Evolutionary conservation across 2,113 vertebrate genomes (phyloP).

Genomic region (Ageneiosus marmoratus): DNA sequence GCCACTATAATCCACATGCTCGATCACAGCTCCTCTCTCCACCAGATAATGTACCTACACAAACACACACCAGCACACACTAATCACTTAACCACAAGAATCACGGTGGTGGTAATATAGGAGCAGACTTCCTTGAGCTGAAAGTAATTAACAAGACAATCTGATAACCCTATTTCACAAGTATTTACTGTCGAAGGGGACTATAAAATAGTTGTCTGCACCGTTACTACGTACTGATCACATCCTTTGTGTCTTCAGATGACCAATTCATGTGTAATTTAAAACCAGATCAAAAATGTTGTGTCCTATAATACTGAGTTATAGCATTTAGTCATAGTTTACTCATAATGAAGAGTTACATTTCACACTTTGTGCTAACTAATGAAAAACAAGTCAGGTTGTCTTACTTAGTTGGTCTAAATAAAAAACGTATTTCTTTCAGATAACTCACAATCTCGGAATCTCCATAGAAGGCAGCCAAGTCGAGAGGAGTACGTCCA

Average conservation of each 20-base stretch:
- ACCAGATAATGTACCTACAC: conserved; percentile 92
- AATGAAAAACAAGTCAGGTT: not conserved
- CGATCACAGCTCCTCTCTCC: conserved; percentile 93
- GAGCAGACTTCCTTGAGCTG: not conserved
- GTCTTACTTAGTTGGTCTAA: not conserved
- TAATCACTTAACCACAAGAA: not conserved
- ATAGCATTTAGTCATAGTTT: not conserved
- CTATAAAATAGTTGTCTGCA: not conserved
- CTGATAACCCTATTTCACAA: not conserved
- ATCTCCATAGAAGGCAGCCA: conserved; percentile 95
- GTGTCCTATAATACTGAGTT: not conserved
- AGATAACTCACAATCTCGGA: conserved; percentile 85
- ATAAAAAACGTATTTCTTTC: not conserved
- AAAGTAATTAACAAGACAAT: not conserved
- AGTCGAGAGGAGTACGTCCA: conserved; percentile 90
- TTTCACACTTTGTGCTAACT: not conserved
- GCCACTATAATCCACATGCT: conserved; percentile 93
- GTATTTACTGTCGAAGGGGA: not conserved
- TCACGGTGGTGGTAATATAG: not conserved
- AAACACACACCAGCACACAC: not conserved
- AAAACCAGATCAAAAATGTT: not conserved
- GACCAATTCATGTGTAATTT: not conserved
- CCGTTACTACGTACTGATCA: not conserved
- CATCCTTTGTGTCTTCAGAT: not conserved
- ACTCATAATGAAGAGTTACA: not conserved